Conservation (phyloP, 2,797 vertebrate genomes). For the Chiropotes sagulatus region DNA sequence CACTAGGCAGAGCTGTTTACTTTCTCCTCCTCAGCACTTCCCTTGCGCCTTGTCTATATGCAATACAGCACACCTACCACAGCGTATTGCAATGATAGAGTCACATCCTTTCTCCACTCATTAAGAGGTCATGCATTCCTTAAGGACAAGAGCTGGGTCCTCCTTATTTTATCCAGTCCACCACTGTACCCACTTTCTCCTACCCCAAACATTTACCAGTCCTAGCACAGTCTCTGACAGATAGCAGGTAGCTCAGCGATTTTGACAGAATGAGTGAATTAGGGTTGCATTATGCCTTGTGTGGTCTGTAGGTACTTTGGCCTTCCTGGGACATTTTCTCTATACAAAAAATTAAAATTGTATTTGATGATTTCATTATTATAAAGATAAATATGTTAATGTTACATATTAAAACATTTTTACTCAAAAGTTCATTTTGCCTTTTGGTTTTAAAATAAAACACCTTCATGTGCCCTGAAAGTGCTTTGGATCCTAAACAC, state of each 20-base stretch:
- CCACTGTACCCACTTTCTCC: accelerated
- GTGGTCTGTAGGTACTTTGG: background rate
- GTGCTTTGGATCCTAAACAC: background rate
- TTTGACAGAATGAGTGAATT: background rate
- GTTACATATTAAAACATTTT: background rate
- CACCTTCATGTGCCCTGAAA: background rate
- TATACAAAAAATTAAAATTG: background rate
- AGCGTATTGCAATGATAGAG: background rate
- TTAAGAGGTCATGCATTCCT: background rate
- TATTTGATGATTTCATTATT: background rate
- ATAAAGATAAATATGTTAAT: background rate
- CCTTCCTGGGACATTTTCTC: background rate
- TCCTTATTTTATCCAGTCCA: background rate
- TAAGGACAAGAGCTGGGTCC: background rate
- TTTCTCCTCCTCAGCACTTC: background rate
- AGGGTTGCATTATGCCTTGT: background rate
- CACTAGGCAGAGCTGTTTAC: background rate
- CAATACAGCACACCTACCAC: background rate
- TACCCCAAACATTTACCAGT: accelerated
- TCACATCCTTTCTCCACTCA: background rate
- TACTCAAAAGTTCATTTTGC: background rate
- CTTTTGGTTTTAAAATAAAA: constrained; percentile 33
- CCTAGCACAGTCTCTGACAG: background rate
- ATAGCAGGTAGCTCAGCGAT: background rate
- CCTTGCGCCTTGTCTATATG: background rate